Percentiles rank a stretch among this genome's conserved stretches.
Conservation (phyloP, 2,113 vertebrate species). For the Ranitomeya imitator region DNA sequence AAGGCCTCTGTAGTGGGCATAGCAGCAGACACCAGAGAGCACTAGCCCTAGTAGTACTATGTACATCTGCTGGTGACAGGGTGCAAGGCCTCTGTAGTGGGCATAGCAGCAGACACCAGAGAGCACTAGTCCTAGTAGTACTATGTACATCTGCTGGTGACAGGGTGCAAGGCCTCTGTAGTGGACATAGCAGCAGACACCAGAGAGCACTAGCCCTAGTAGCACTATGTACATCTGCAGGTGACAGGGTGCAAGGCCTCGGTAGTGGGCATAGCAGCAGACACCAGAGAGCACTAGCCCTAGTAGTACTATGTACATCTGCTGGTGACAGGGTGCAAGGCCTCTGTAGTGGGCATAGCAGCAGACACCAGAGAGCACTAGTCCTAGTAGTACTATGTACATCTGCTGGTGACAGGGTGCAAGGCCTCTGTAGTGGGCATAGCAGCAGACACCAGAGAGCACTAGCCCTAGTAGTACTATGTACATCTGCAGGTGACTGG, state of each 20-base stretch:
- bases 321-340: background rate
- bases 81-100: background rate
- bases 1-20: background rate
- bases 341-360: background rate
- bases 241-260: background rate
- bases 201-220: too few relatives aligned
- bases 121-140: too few relatives aligned
- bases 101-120: background rate
- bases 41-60: too few relatives aligned
- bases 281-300: too few relatives aligned
- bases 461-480: too few relatives aligned
- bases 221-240: too few relatives aligned
- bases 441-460: too few relatives aligned
- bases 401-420: background rate
- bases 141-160: conserved; percentile 47
- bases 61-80: conserved; percentile 21
- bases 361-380: too few relatives aligned
- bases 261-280: background rate
- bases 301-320: too few relatives aligned
- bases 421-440: background rate
- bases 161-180: background rate
- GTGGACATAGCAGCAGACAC: background rate
- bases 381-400: too few relatives aligned
- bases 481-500: conserved; percentile 16
- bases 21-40: too few relatives aligned